These are phyloP conservation scores for Gracilinanus agilis DNA, from an alignment of 2,113 vertebrate species.

Conservation along the genomic window DNA sequence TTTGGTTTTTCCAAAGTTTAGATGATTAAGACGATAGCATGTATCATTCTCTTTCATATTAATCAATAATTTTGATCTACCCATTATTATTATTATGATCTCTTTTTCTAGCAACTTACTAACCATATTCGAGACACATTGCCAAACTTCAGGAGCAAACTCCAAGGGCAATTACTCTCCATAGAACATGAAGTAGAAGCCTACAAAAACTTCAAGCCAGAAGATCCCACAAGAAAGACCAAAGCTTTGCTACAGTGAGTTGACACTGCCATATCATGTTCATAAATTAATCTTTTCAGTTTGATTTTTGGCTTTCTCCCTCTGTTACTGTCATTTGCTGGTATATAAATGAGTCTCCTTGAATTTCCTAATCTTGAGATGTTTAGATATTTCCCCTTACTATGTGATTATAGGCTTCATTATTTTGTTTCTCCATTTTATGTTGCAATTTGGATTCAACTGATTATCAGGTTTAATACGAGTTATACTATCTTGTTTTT, in stretches of 20 bases:
- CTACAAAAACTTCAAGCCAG: conserved; percentile 89
- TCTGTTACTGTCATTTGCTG: background rate
- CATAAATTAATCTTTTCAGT: background rate
- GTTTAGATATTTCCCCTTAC: background rate
- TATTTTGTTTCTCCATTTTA: background rate
- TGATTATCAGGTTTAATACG: background rate
- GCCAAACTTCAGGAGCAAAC: conserved; percentile 90
- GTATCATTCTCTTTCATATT: conserved; percentile 24
- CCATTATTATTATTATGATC: background rate
- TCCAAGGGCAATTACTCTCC: conserved; percentile 90
- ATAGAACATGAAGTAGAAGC: conserved; percentile 92
- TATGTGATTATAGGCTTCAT: background rate
- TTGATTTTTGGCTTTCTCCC: background rate
- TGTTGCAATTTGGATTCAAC: conserved; percentile 32
- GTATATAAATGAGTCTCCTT: background rate
- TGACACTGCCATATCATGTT: background rate
- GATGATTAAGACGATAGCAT: background rate
- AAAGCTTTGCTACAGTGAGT: conserved; percentile 94
- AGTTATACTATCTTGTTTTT: background rate
- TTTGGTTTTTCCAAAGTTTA: background rate
- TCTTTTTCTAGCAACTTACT: conserved; percentile 91
- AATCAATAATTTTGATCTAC: conserved; percentile 48
- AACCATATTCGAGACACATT: conserved; percentile 94
- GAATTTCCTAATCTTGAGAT: background rate
- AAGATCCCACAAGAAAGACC: conserved; percentile 92